Percentiles rank a stretch among this genome's conserved stretches.
Conservation (phyloP, 1,140 invertebrate genomes). For the Caerostris darwini region DNA sequence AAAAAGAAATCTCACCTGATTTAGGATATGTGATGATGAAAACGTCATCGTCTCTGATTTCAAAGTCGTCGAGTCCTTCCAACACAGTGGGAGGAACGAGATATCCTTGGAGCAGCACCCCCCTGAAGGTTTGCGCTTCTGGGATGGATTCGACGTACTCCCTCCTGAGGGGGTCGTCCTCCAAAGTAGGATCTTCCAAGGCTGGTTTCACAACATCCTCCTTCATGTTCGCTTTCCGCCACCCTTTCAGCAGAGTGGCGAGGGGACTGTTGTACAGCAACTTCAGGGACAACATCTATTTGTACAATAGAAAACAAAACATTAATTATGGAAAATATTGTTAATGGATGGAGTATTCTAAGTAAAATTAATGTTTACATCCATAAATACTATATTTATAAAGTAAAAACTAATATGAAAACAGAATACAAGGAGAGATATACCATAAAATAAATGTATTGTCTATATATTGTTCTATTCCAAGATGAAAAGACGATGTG, state of each 20-base stretch:
- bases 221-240: conserved; percentile 13
- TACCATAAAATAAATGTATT: too few species aligned
- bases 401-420: too few species aligned
- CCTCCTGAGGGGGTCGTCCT: conserved; percentile 41
- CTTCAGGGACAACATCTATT: conserved; percentile 72
- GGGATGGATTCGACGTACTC: conserved; percentile 78
- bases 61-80: conserved; percentile 76
- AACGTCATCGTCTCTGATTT: conserved; percentile 80
- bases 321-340: too few species aligned
- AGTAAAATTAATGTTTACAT: too few species aligned
- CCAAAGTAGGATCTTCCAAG: conserved; percentile 3
- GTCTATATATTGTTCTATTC: too few species aligned
- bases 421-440: too few species aligned
- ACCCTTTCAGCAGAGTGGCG: conserved; percentile 35
- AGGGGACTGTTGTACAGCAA: conserved; percentile 69
- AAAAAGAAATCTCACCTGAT: conserved; percentile 71
- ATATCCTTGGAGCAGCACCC: conserved; percentile 79
- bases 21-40: conserved; percentile 82
- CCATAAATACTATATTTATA: too few species aligned
- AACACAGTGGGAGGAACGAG: conserved; percentile 76
- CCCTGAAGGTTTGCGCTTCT: conserved; percentile 75
- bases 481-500: too few species aligned
- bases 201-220: conserved; percentile 14
- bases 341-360: too few species aligned
- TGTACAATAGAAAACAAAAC: background rate